Evolutionary conservation across 2,797 vertebrate genomes (phyloP).

Genomic region (Borostomias antarcticus): DNA sequence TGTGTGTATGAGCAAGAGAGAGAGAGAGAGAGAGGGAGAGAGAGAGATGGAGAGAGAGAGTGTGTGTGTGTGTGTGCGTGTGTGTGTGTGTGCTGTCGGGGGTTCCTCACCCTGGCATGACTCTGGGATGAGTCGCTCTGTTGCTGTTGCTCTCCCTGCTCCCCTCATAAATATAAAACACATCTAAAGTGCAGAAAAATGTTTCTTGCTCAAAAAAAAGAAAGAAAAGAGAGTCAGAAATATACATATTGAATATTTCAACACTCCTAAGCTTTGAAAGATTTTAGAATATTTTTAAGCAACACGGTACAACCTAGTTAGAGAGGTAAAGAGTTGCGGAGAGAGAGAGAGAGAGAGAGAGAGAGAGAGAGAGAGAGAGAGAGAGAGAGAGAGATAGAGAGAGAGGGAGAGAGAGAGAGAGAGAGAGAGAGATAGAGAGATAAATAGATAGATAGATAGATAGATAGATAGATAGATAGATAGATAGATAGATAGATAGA

Average conservation of each 20-base stretch:
- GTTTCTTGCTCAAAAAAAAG: slow-evolving; percentile 66
- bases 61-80: slow-evolving; percentile 24
- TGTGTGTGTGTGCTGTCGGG: slow-evolving; percentile 34
- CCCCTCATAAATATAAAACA: slow-evolving; percentile 81
- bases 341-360: slow-evolving; percentile 1
- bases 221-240: slow-evolving; percentile 45
- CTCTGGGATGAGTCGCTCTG: slow-evolving; percentile 68
- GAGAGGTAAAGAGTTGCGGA: slow-evolving; percentile 35
- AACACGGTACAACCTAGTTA: slow-evolving; percentile 42
- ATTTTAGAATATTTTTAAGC: slow-evolving; percentile 38
- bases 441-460: slow-evolving; percentile 17
- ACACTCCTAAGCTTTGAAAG: slow-evolving; percentile 62
- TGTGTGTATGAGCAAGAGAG: slow-evolving; percentile 3
- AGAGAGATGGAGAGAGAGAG: slow-evolving; percentile 18
- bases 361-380: background rate
- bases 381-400: background rate
- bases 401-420: background rate
- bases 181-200: slow-evolving; percentile 82
- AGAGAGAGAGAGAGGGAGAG: slow-evolving; percentile 3
- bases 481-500: background rate
- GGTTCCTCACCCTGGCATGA: slow-evolving; percentile 49
- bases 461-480: slow-evolving; percentile 31
- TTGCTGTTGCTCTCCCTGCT: slow-evolving; percentile 56
- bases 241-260: slow-evolving; percentile 80
- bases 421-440: background rate